Evolutionary conservation across 1,140 invertebrate genomes (phyloP).

Genomic region (Notospermus geniculatus): DNA sequence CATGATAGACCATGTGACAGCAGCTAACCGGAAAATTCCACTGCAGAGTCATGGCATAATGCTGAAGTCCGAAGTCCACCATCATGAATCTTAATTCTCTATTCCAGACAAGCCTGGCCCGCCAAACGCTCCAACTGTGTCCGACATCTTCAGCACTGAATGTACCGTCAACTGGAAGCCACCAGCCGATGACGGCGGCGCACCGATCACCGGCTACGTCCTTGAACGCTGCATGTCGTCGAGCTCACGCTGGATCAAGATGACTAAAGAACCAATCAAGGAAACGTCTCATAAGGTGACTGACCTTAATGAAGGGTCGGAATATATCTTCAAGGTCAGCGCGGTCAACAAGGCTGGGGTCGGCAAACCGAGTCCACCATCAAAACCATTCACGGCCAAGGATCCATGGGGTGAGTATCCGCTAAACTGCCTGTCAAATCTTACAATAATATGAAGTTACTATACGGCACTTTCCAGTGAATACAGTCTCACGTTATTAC

Average conservation of each 20-base stretch:
- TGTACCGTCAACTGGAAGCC: constrained; percentile 94
- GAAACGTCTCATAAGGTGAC: constrained; percentile 74
- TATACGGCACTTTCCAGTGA: too few relatives aligned
- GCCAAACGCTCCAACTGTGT: constrained; percentile 81
- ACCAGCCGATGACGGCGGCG: constrained; percentile 96
- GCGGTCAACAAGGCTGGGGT: constrained; percentile 96
- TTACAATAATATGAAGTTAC: too few relatives aligned
- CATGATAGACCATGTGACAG: too few relatives aligned
- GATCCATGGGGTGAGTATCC: constrained; percentile 60
- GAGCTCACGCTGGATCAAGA: constrained; percentile 39
- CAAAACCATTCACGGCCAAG: constrained; percentile 80
- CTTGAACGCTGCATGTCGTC: constrained; percentile 70
- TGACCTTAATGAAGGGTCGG: constrained; percentile 82
- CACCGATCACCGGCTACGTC: constrained; percentile 85
- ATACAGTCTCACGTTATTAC: too few relatives aligned
- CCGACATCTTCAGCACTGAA: constrained; percentile 88
- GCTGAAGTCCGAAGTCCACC: too few relatives aligned
- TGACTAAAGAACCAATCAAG: constrained; percentile 33
- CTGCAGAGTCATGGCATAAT: too few relatives aligned
- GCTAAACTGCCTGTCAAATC: too few relatives aligned
- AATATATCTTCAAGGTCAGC: constrained; percentile 93
- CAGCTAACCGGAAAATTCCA: too few relatives aligned
- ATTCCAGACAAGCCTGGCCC: constrained; percentile 65
- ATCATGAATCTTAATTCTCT: constrained; percentile 44
- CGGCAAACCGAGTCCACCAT: constrained; percentile 82